Evolutionary conservation across 2,113 vertebrate species (phyloP).

Genomic region (Vanacampus margaritifer): DNA sequence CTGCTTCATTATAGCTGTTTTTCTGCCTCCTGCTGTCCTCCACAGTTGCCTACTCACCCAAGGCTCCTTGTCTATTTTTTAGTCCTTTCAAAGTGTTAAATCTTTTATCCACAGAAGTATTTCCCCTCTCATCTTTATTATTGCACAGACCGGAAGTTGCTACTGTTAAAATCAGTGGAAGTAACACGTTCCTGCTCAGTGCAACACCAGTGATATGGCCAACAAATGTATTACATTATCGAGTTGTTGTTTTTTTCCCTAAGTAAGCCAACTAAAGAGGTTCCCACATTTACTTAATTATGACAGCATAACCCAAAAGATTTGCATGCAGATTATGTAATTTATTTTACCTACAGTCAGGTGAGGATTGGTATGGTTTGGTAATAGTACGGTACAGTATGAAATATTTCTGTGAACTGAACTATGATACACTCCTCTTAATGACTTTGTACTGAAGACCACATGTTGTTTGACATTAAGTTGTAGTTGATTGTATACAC

Average conservation of each 20-base stretch:
- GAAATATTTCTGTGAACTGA: too few species aligned
- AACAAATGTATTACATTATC: not conserved
- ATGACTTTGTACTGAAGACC: too few species aligned
- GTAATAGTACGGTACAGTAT: too few species aligned
- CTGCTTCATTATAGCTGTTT: constrained; percentile 21
- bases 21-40: constrained; percentile 33
- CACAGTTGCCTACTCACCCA: constrained; percentile 24
- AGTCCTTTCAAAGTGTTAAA: constrained; percentile 26
- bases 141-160: not conserved
- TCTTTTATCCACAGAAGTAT: constrained; percentile 12
- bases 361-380: not conserved
- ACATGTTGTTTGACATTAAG: too few species aligned
- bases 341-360: not conserved
- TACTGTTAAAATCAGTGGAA: not conserved
- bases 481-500: too few species aligned
- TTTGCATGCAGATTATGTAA: not conserved
- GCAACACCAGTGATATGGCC: not conserved
- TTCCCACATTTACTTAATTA: not conserved
- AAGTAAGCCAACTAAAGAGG: not conserved
- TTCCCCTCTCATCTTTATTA: not conserved
- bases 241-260: not conserved
- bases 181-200: not conserved
- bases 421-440: too few species aligned
- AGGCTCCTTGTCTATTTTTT: constrained; percentile 22
- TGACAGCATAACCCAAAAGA: not conserved